A percentile compares a stretch with the other conserved stretches of the same genome.
phyloP scores from a whole-genome alignment of 2,888 invertebrate species.

The Tanytarsus gracilentus region DNA sequence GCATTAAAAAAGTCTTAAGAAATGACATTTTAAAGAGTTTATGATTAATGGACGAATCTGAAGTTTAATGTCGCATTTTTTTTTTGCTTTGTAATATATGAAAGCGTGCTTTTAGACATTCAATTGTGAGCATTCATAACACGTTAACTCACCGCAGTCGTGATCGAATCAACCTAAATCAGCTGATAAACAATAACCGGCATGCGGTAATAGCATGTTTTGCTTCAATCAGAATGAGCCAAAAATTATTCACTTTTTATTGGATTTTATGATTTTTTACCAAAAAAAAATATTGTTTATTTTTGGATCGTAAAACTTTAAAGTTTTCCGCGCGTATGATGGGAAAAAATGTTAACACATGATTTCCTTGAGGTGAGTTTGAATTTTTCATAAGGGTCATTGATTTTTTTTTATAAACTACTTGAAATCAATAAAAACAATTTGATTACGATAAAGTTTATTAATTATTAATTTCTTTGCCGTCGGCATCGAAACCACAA shows the following conservation, averaged over 20 bases:
- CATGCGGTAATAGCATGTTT: constrained; percentile 28
- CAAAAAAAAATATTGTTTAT: too few relatives aligned
- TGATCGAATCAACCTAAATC: constrained; percentile 27
- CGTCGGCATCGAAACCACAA: too few relatives aligned
- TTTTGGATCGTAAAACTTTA: too few relatives aligned
- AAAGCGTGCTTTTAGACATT: constrained; percentile 26
- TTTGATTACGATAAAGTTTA: too few relatives aligned
- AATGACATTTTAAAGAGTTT: constrained; percentile 23
- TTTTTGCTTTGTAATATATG: constrained; percentile 13
- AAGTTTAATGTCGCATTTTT: constrained; percentile 27
- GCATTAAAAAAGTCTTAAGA: too few relatives aligned
- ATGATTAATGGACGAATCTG: constrained; percentile 28
- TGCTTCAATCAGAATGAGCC: constrained; percentile 27
- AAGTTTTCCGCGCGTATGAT: too few relatives aligned
- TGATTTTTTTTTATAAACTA: too few relatives aligned
- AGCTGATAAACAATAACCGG: constrained; percentile 29
- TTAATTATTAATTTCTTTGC: too few relatives aligned
- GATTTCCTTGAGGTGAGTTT: too few relatives aligned
- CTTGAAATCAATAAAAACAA: too few relatives aligned
- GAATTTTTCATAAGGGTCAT: too few relatives aligned
- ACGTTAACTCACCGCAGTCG: constrained; percentile 26
- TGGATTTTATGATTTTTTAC: constrained; percentile 24
- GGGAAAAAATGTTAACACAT: too few relatives aligned
- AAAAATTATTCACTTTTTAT: constrained; percentile 26
- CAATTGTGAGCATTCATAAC: constrained; percentile 26